Percentiles rank a stretch among this genome's conserved stretches.
These are phyloP conservation scores for Agelaius tricolor DNA, from an alignment of 2,113 vertebrate species.

Conservation along the genomic window DNA sequence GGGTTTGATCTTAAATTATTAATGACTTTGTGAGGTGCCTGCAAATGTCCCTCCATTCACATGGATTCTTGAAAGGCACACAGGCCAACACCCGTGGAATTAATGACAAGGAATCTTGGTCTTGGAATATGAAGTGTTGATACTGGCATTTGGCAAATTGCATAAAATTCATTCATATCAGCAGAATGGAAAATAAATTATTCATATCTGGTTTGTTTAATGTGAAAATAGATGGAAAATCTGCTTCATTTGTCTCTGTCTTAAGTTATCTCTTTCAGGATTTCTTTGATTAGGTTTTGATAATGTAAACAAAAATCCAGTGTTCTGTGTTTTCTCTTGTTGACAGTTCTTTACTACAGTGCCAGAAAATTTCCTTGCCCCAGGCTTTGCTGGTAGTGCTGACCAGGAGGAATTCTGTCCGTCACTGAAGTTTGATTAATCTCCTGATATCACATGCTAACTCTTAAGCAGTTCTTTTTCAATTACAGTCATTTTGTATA, in stretches of 20 bases:
- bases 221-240: not conserved
- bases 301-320: not conserved
- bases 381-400: not conserved
- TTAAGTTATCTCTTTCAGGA: not conserved
- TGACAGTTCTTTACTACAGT: not conserved
- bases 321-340: constrained; percentile 3
- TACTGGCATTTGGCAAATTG: not conserved
- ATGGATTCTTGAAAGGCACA: not conserved
- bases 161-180: not conserved
- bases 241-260: constrained; percentile 13
- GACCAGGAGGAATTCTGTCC: not conserved
- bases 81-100: not conserved
- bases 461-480: not conserved
- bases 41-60: not conserved
- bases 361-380: constrained; percentile 15
- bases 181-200: not conserved
- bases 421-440: not conserved
- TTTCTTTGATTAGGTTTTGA: constrained; percentile 13
- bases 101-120: not conserved
- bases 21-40: not conserved
- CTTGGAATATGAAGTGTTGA: not conserved
- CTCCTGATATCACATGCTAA: not conserved
- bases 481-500: not conserved
- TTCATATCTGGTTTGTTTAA: not conserved
- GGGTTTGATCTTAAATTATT: not conserved